Conservation (phyloP, 2,888 invertebrate genomes). For the Oxycera nigricornis region DNA sequence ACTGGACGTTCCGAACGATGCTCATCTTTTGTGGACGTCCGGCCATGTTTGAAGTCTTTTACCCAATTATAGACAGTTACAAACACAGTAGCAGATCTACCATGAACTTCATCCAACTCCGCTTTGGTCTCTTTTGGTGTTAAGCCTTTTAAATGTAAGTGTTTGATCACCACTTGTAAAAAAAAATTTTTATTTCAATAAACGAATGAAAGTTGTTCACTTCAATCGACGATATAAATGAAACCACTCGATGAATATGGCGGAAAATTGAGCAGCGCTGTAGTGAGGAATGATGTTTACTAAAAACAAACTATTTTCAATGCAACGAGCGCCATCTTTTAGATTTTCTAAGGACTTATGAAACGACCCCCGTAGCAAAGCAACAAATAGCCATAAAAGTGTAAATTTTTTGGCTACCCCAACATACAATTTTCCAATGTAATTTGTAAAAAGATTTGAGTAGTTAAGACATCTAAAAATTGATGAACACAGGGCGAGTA, state of each 20-base stretch:
- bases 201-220: background rate
- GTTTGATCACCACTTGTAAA: background rate
- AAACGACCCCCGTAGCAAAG: background rate
- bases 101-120: background rate
- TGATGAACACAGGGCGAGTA: too few species aligned
- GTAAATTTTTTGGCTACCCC: too few species aligned
- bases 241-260: background rate
- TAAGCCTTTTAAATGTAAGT: background rate
- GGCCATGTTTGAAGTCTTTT: constrained; percentile 1
- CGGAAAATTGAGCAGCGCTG: background rate
- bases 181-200: background rate
- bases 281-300: constrained; percentile 1
- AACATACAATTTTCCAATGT: too few species aligned
- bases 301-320: background rate
- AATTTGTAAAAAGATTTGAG: too few species aligned
- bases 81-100: background rate
- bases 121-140: background rate
- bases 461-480: too few species aligned
- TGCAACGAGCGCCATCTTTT: background rate
- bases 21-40: too few species aligned
- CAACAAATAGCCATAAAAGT: too few species aligned
- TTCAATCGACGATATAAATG: background rate
- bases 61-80: background rate
- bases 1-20: too few species aligned
- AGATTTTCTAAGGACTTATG: background rate